A percentile compares a stretch with the other conserved stretches of the same genome.
Evolutionary conservation across 1,140 invertebrate species (phyloP).

Genomic region (Linepithema humile): DNA sequence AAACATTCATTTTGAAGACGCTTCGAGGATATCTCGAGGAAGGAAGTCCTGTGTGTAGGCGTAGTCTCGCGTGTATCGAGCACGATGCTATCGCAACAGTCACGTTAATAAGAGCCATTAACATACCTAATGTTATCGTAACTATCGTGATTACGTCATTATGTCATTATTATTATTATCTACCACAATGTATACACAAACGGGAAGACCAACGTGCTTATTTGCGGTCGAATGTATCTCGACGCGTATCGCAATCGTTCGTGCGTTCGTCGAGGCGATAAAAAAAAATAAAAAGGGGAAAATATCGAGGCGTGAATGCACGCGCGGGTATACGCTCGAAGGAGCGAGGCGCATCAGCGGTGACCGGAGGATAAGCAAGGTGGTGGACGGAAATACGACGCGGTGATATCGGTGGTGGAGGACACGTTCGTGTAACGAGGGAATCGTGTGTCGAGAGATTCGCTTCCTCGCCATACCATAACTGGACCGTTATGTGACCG

Average conservation of each 20-base stretch:
- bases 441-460: slow-evolving; percentile 73
- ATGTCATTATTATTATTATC: slow-evolving; percentile 34
- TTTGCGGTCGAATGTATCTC: slow-evolving; percentile 45
- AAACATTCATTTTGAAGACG: not conserved
- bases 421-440: slow-evolving; percentile 69
- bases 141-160: slow-evolving; percentile 34
- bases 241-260: slow-evolving; percentile 35
- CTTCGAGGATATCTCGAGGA: not conserved
- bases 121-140: slow-evolving; percentile 27
- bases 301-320: slow-evolving; percentile 46
- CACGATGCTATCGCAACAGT: slow-evolving; percentile 25
- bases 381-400: slow-evolving; percentile 18
- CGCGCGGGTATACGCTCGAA: slow-evolving; percentile 30
- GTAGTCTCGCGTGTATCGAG: not conserved
- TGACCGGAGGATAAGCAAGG: not conserved
- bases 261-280: slow-evolving; percentile 9
- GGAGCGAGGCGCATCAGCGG: not conserved
- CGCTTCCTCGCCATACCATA: slow-evolving; percentile 79
- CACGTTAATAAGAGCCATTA: slow-evolving; percentile 37
- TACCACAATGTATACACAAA: not conserved
- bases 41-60: slow-evolving; percentile 10
- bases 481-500: slow-evolving; percentile 83
- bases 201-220: not conserved
- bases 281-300: not conserved
- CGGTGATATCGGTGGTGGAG: slow-evolving; percentile 14